These are phyloP conservation scores for Ophion ventricosus DNA, from an alignment of 2,888 invertebrate genomes.

Conservation along the genomic window DNA sequence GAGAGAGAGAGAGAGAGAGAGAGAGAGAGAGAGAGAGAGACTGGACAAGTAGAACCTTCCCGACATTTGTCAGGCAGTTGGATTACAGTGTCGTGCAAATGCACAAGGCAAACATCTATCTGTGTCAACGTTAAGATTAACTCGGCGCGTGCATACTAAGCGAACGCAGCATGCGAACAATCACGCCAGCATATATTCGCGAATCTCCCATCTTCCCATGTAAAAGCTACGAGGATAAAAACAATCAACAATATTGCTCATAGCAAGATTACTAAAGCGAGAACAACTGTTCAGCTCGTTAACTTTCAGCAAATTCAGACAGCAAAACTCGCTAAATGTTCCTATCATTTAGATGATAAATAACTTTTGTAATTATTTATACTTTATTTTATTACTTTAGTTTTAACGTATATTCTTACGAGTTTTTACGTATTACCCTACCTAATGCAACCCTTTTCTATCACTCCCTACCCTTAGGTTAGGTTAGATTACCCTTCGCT, in stretches of 20 bases:
- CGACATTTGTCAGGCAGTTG: slow-evolving; percentile 36
- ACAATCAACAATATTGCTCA: background rate
- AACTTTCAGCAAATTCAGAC: background rate
- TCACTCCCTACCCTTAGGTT: no score
- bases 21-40: slow-evolving; percentile 6
- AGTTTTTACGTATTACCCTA: no score
- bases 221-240: background rate
- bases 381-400: background rate
- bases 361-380: background rate
- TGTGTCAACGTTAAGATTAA: slow-evolving; percentile 4
- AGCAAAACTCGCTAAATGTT: background rate
- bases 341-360: background rate
- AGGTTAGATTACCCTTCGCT: no score
- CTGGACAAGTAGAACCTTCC: slow-evolving; percentile 30
- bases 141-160: background rate
- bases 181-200: background rate
- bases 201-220: background rate
- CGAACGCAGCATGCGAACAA: background rate
- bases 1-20: slow-evolving; percentile 1
- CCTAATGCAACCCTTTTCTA: no score
- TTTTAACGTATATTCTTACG: no score
- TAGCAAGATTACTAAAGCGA: background rate
- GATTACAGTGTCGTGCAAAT: slow-evolving; percentile 37
- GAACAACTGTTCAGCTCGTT: background rate
- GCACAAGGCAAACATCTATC: slow-evolving; percentile 50